These are phyloP conservation scores for Myxocyprinus asiaticus DNA, from an alignment of 2,113 vertebrate species.

Conservation along the genomic window DNA sequence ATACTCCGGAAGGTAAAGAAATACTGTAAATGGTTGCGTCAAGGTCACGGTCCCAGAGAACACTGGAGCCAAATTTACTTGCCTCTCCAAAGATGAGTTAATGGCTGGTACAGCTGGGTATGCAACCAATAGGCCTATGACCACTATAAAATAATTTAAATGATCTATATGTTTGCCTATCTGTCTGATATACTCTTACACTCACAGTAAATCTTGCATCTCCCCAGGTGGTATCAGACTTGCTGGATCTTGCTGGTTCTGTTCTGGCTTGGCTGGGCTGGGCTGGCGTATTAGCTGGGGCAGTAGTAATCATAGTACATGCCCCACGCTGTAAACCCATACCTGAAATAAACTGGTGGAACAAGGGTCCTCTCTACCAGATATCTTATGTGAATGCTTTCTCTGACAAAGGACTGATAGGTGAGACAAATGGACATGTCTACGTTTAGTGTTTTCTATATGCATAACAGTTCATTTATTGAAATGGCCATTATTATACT, in stretches of 20 bases:
- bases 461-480: no score
- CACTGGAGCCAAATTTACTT: constrained; percentile 76
- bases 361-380: constrained; percentile 83
- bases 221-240: constrained; percentile 81
- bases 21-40: constrained; percentile 80
- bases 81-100: constrained; percentile 87
- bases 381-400: constrained; percentile 72
- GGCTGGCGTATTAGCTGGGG: constrained; percentile 88
- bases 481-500: no score
- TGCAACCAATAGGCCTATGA: not conserved
- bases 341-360: constrained; percentile 85
- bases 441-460: no score
- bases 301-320: constrained; percentile 86
- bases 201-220: no score
- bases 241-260: constrained; percentile 84
- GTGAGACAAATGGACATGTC: constrained; percentile 59
- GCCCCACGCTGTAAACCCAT: constrained; percentile 86
- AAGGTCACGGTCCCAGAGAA: constrained; percentile 73
- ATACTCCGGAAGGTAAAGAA: constrained; percentile 65
- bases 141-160: no score
- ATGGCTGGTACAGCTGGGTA: constrained; percentile 84
- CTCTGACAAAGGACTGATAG: constrained; percentile 62
- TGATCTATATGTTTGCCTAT: not conserved
- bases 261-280: constrained; percentile 93
- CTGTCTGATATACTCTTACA: not conserved